Conservation (phyloP, 2,797 vertebrate species). For the Chelidonichthys spinosus region DNA sequence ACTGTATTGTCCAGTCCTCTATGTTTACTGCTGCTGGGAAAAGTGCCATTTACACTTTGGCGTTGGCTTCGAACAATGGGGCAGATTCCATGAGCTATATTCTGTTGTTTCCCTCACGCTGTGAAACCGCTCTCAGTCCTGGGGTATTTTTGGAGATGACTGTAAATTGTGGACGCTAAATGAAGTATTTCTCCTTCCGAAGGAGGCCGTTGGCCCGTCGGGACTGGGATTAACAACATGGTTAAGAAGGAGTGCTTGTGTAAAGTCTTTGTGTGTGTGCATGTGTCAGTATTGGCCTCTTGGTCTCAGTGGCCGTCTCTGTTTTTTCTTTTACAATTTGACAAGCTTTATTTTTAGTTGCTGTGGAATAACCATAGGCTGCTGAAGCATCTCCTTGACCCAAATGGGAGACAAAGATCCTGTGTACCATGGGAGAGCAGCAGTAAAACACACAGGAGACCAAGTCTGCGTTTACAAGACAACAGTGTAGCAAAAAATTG, state of each 20-base stretch:
- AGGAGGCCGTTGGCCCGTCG: conserved; percentile 45
- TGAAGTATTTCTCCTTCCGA: conserved; percentile 60
- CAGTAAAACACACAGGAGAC: conserved; percentile 26
- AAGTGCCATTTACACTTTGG: conserved; percentile 78
- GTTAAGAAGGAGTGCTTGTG: conserved; percentile 39
- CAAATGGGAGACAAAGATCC: conserved; percentile 54
- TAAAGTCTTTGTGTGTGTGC: conserved; percentile 1
- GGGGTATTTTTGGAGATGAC: conserved; percentile 72
- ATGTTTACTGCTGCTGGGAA: conserved; percentile 77
- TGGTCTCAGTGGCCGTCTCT: conserved; percentile 44
- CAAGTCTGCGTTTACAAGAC: too few species aligned
- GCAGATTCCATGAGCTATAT: conserved; percentile 78
- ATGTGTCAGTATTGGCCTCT: conserved; percentile 27
- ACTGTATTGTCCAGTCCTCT: conserved; percentile 73
- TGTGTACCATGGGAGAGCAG: conserved; percentile 35
- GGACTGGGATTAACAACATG: conserved; percentile 29
- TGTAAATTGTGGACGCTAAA: conserved; percentile 66
- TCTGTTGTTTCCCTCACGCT: conserved; percentile 77
- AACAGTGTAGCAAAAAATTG: too few species aligned
- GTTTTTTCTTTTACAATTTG: conserved; percentile 57
- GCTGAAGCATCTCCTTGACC: conserved; percentile 63
- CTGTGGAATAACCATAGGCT: conserved; percentile 48
- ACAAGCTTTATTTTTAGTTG: conserved; percentile 73
- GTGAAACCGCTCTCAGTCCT: conserved; percentile 63
- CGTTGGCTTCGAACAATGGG: conserved; percentile 76